A percentile compares a stretch with the other conserved stretches of the same genome.
phyloP scores from a whole-genome alignment of 2,888 invertebrate species.

The Colletes collaris region DNA sequence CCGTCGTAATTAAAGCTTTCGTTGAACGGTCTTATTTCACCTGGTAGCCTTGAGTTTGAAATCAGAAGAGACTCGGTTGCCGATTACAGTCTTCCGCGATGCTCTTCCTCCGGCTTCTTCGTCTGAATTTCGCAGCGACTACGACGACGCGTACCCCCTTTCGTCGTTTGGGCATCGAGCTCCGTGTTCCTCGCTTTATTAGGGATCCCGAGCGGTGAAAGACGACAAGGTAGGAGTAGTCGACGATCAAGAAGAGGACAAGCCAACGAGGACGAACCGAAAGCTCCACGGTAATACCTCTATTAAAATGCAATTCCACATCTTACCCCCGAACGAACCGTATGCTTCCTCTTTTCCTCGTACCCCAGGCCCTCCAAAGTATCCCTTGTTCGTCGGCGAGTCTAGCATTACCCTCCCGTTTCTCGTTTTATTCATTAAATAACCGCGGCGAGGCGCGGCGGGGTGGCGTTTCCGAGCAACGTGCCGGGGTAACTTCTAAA shows the following conservation, averaged over 20 bases:
- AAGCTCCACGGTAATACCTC: conserved; percentile 68
- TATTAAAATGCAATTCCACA: conserved; percentile 77
- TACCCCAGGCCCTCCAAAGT: not conserved
- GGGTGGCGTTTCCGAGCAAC: conserved; percentile 44
- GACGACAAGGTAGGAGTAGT: not conserved
- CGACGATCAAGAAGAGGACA: not conserved
- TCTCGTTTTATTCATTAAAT: conserved; percentile 74
- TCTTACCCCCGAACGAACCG: conserved; percentile 53
- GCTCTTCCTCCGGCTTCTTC: not conserved
- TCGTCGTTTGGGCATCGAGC: no score
- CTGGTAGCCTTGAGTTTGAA: no score
- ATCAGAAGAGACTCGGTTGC: no score
- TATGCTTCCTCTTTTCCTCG: not conserved
- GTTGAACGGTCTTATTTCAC: conserved; percentile 16
- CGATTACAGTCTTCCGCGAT: not conserved
- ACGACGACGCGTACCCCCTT: conserved; percentile 36
- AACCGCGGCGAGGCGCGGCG: conserved; percentile 54
- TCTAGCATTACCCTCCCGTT: conserved; percentile 23
- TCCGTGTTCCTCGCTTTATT: conserved; percentile 57
- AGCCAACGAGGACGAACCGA: conserved; percentile 26
- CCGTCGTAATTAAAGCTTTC: conserved; percentile 27
- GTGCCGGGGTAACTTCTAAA: conserved; percentile 68
- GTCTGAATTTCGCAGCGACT: conserved; percentile 60
- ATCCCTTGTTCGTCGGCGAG: not conserved
- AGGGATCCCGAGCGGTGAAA: conserved; percentile 49